These are phyloP conservation scores for Ylistrum balloti DNA, from an alignment of 1,140 invertebrate species.

Conservation along the genomic window DNA sequence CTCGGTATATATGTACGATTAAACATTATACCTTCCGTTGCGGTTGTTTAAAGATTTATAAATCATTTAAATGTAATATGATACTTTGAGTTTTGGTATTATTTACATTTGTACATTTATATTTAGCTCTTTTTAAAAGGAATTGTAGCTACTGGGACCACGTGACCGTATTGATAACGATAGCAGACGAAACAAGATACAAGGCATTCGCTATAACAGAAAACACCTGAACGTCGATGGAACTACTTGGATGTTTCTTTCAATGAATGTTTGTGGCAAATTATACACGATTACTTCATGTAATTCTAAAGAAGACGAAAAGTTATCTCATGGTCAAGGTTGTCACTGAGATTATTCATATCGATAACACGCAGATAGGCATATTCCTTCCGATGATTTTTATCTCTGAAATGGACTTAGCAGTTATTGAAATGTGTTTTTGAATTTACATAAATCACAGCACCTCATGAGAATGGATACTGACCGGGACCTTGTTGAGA, in stretches of 20 bases:
- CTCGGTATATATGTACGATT: not conserved
- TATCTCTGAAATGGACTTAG: not conserved
- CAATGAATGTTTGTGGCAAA: not conserved
- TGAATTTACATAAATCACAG: too few relatives aligned
- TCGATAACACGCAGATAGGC: not conserved
- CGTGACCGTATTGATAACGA: not conserved
- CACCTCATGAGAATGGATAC: not conserved
- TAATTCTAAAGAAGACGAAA: not conserved
- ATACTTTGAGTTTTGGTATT: not conserved
- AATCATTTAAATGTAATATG: slow-evolving; percentile 18
- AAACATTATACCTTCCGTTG: not conserved
- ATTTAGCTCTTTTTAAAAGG: not conserved
- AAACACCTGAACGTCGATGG: not conserved
- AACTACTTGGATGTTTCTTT: not conserved
- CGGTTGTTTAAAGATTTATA: slow-evolving; percentile 29
- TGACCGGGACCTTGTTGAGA: not conserved
- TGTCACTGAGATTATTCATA: not conserved
- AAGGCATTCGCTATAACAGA: not conserved
- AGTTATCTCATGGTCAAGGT: not conserved
- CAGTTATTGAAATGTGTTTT: too few relatives aligned
- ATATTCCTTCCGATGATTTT: not conserved
- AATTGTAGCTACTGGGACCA: not conserved
- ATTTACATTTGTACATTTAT: slow-evolving; percentile 40
- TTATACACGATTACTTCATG: not conserved
- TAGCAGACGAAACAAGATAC: slow-evolving; percentile 19